These are phyloP conservation scores for Ophion costatus DNA, from an alignment of 2,888 invertebrate genomes.

Conservation along the genomic window DNA sequence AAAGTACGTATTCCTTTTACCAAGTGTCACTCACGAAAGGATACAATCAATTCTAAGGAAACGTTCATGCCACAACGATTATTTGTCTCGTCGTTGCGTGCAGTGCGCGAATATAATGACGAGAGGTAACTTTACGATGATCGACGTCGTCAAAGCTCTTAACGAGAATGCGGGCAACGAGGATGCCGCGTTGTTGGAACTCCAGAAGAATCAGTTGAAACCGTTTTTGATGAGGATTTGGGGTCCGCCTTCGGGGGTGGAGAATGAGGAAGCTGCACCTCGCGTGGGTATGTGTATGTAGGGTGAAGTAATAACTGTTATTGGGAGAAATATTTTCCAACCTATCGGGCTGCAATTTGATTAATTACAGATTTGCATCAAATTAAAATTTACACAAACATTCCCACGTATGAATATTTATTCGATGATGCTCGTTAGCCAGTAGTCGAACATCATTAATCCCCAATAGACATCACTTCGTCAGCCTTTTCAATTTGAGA, in stretches of 20 bases:
- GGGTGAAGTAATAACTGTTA: too few relatives aligned
- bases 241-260: constrained; percentile 89
- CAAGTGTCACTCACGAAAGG: not conserved
- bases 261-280: constrained; percentile 87
- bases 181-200: constrained; percentile 88
- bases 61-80: not conserved
- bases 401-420: too few relatives aligned
- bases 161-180: constrained; percentile 88
- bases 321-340: too few relatives aligned
- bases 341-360: too few relatives aligned
- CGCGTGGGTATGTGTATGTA: constrained; percentile 75
- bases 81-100: constrained; percentile 1
- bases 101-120: constrained; percentile 78
- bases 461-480: too few relatives aligned
- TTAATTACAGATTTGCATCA: too few relatives aligned
- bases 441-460: too few relatives aligned
- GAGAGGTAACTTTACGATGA: constrained; percentile 88
- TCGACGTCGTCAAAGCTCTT: constrained; percentile 89
- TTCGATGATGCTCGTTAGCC: too few relatives aligned
- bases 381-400: too few relatives aligned
- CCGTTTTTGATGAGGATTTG: constrained; percentile 92
- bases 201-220: constrained; percentile 90
- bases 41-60: not conserved
- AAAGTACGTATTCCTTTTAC: constrained; percentile 86
- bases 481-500: too few relatives aligned